Base-by-base conservation (phyloP, 2,113 vertebrate species). In the Pelecanus crispus region DNA sequence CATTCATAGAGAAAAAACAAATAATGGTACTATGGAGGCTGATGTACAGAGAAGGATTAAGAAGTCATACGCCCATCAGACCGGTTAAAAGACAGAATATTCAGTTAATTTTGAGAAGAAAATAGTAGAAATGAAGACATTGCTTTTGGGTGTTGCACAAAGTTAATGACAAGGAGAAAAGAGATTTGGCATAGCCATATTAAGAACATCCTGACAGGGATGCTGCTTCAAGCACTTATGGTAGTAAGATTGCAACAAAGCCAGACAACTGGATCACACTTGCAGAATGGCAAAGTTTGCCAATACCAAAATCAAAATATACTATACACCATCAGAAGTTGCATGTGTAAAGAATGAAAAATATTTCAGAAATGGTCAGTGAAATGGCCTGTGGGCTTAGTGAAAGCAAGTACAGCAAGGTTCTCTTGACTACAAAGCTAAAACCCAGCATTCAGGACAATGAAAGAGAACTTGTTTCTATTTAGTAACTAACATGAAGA, bases 171-270 rank as follows among this genome's bases (percentile, higher is more conserved):
- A 53, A 86, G 53, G 31, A 75, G 38, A 55, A 55, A 73, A 62
- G 24, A 13, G n/a, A 49, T 52, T 40, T 15, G 38, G 59, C n/a
- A 44, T 0, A 58, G 42, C 13, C 17, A 24, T 4, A 0, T 19
- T n/a, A 56, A 75, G 82, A 95, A 91, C 15, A 47, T 17, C 31
- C 63, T 56, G 38, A 90, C 40, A 65, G 52, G 24, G 81, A 42
- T 73, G 55, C 6, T 17, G 17, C 66, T 82, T 78, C 38, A 59
- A 68, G 65, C 38, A 36, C 6, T 58, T 72, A 40, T 5, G 12
- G 38, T 18, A 58, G 5, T 21, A 36, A 62, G 22, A 77, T 1
- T 65, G 52, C 68, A 77, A 53, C 45, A 58, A 58, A 90, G 28
- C 31, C 62, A 81, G 38, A 63, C 45, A 59, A 50, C 0, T 42